Conservation (phyloP, 2,797 vertebrate genomes). For the Neosilurus hyrtlii region DNA sequence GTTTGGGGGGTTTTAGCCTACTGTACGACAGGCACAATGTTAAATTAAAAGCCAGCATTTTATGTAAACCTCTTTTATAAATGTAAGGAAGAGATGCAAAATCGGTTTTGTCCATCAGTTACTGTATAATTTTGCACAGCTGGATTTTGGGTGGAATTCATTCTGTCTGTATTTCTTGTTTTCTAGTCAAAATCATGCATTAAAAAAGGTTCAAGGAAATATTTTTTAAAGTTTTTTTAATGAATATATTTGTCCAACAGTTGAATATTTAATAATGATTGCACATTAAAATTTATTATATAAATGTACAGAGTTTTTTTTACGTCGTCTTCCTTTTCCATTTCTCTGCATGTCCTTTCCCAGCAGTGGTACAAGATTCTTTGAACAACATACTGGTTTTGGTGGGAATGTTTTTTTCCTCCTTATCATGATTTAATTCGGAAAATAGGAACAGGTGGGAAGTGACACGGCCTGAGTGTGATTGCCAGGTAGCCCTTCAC, state of each 20-base stretch:
- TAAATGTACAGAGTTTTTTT: conserved; percentile 13
- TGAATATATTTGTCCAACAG: conserved; percentile 56
- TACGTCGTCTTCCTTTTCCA: not conserved
- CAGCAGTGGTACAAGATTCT: not conserved
- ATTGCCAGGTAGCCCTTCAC: not conserved
- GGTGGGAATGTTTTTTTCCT: not conserved
- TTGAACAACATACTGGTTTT: not conserved
- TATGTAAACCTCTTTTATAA: conserved; percentile 18
- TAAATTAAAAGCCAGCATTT: conserved; percentile 38
- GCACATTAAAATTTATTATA: conserved; percentile 57
- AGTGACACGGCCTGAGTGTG: not conserved
- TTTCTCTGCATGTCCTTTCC: not conserved
- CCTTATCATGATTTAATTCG: no score
- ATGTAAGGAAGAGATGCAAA: not conserved
- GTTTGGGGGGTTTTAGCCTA: conserved; percentile 29
- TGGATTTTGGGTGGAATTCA: conserved; percentile 46
- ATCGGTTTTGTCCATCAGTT: conserved; percentile 37
- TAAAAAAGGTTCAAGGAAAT: conserved; percentile 23
- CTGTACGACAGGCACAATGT: conserved; percentile 20
- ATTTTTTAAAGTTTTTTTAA: conserved; percentile 50
- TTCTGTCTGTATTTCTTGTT: conserved; percentile 48
- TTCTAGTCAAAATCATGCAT: conserved; percentile 39
- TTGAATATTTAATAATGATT: conserved; percentile 57
- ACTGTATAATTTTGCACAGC: conserved; percentile 59
- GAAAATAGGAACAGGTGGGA: not conserved